These are phyloP conservation scores for Henricia sp. DNA, from an alignment of 53 echinoderm and acorn worm species.

Conservation along the genomic window DNA sequence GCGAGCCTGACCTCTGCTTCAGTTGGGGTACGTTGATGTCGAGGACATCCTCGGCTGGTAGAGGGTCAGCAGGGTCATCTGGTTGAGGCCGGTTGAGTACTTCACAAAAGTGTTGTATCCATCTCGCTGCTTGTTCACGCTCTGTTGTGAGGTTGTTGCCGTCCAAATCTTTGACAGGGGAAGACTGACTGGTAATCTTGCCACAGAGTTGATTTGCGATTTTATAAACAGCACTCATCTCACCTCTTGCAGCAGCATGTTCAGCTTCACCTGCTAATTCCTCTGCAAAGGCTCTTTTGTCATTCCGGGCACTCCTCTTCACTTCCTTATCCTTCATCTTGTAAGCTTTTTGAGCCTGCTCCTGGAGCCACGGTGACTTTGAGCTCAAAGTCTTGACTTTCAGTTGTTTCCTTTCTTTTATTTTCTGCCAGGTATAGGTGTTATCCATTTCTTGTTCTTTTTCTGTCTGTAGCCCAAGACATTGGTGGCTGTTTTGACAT, in stretches of 20 bases:
- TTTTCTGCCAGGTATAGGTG: conserved; percentile 10
- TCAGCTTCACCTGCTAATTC: conserved; percentile 19
- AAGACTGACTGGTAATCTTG: neutral
- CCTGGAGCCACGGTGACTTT: conserved; percentile 39
- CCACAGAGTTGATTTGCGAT: conserved; percentile 2
- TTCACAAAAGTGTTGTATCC: conserved; percentile 7
- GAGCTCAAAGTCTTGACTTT: conserved; percentile 13
- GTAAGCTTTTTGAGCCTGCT: conserved; percentile 13
- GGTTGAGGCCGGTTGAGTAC: conserved; percentile 30
- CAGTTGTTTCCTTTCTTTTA: conserved; percentile 13
- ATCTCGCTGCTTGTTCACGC: conserved; percentile 14
- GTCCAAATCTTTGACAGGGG: conserved; percentile 17
- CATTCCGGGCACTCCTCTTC: conserved; percentile 36
- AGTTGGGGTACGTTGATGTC: conserved; percentile 16
- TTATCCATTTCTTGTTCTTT: conserved; percentile 3
- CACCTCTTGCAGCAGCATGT: conserved; percentile 11
- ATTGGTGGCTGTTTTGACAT: too few relatives aligned
- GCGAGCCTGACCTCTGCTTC: neutral
- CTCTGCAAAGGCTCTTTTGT: conserved; percentile 38
- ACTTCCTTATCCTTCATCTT: conserved; percentile 15
- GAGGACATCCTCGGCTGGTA: conserved; percentile 17
- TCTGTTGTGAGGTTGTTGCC: neutral
- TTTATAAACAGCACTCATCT: conserved; percentile 36
- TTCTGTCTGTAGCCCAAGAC: conserved; percentile 6
- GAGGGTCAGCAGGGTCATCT: conserved; percentile 25